These are phyloP conservation scores for Heterotilapia buettikoferi DNA, from an alignment of 2,113 vertebrate genomes.

Conservation along the genomic window DNA sequence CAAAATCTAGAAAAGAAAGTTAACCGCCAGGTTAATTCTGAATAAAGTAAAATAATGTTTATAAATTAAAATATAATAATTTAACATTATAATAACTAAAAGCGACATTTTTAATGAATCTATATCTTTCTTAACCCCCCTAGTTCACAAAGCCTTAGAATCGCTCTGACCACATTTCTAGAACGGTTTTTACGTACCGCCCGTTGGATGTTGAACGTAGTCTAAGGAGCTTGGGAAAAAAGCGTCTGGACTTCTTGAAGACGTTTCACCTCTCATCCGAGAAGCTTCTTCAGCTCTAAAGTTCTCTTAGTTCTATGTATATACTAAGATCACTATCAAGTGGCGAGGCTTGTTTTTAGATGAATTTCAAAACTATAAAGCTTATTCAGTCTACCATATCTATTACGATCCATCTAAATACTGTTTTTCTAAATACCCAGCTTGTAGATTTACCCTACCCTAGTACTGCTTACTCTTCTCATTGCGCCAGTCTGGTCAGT, in stretches of 20 bases:
- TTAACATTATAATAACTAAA: background rate
- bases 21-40: background rate
- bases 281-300: background rate
- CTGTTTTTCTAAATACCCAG: background rate
- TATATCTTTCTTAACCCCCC: background rate
- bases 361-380: background rate
- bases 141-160: background rate
- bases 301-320: background rate
- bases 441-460: background rate
- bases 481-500: background rate
- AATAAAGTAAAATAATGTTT: background rate
- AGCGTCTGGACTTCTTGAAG: background rate
- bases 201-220: background rate
- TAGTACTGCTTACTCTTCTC: background rate
- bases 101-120: background rate
- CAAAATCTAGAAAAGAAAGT: background rate
- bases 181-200: background rate
- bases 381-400: background rate
- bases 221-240: background rate
- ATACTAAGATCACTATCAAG: background rate
- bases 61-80: background rate
- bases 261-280: background rate
- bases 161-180: background rate
- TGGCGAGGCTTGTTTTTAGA: background rate
- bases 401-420: background rate